A percentile compares a stretch with the other conserved stretches of the same genome.
These are phyloP conservation scores for Phyllopteryx taeniolatus DNA, from an alignment of 2,113 vertebrate genomes.

Conservation along the genomic window DNA sequence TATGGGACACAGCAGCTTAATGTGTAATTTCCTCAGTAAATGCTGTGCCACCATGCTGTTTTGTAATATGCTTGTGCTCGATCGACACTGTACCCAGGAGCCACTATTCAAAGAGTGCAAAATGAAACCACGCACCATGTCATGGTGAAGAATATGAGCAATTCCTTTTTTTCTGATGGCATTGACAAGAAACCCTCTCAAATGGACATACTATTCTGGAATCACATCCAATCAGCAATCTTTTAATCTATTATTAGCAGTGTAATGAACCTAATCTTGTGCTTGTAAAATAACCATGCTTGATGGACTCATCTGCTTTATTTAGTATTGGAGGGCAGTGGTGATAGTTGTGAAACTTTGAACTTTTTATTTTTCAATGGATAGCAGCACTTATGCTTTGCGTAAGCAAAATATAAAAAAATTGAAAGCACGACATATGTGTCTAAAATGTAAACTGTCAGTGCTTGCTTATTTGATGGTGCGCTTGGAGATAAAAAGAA, in stretches of 20 bases:
- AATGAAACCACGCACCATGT: constrained; percentile 44
- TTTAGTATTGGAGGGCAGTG: not conserved
- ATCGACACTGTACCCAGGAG: constrained; percentile 48
- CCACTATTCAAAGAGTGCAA: constrained; percentile 43
- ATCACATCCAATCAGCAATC: constrained; percentile 40
- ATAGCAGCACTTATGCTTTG: constrained; percentile 46
- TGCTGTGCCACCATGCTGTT: constrained; percentile 62
- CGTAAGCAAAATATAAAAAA: constrained; percentile 4
- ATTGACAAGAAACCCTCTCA: constrained; percentile 26
- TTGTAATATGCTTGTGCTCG: constrained; percentile 55
- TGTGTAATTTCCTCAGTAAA: constrained; percentile 66
- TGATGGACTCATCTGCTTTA: constrained; percentile 5
- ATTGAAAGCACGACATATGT: not conserved
- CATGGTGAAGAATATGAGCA: constrained; percentile 33
- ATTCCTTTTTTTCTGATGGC: constrained; percentile 24
- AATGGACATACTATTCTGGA: constrained; percentile 45
- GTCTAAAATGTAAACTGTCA: not conserved
- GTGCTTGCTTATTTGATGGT: constrained; percentile 23
- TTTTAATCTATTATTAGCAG: constrained; percentile 36
- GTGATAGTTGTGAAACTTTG: not conserved
- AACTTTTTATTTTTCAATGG: constrained; percentile 7
- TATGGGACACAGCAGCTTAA: constrained; percentile 61
- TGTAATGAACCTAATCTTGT: constrained; percentile 33
- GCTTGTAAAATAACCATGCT: not conserved
- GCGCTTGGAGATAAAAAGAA: constrained; percentile 13